Conservation (phyloP, 1,140 invertebrate genomes). For the Chlorops oryzae region DNA sequence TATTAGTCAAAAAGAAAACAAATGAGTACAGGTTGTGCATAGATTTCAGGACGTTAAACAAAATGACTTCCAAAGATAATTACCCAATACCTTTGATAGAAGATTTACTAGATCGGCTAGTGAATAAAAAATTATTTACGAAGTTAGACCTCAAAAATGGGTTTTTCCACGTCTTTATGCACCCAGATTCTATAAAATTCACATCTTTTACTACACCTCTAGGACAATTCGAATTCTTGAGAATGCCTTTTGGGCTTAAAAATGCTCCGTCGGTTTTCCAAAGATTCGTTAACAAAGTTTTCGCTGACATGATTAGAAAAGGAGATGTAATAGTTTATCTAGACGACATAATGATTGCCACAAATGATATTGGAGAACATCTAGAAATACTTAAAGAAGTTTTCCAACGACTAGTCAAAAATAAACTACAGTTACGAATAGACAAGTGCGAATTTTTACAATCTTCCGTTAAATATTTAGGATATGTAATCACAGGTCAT, state of each 20-base stretch:
- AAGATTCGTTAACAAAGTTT: constrained; percentile 22
- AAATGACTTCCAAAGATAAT: constrained; percentile 14
- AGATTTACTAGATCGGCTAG: constrained; percentile 12
- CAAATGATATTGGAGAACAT: constrained; percentile 17
- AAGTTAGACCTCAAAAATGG: constrained; percentile 15
- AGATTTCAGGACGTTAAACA: constrained; percentile 21
- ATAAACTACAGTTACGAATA: constrained; percentile 18
- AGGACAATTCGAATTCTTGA: constrained; percentile 22
- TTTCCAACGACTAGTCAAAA: constrained; percentile 12
- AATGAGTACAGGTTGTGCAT: constrained; percentile 17
- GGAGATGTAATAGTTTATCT: constrained; percentile 16
- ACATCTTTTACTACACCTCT: constrained; percentile 22
- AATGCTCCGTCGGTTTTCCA: constrained; percentile 23
- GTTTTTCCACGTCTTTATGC: constrained; percentile 19
- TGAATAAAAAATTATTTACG: constrained; percentile 17
- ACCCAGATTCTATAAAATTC: constrained; percentile 16
- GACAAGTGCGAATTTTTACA: constrained; percentile 24
- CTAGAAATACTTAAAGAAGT: constrained; percentile 16
- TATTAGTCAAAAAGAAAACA: too few species aligned
- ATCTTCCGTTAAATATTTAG: constrained; percentile 16
- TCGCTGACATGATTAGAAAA: constrained; percentile 5
- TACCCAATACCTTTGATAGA: constrained; percentile 22
- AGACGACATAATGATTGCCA: constrained; percentile 22
- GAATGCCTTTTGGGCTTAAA: constrained; percentile 32
- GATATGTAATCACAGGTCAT: constrained; percentile 17